Conservation (phyloP, 2,797 vertebrate species). For the Coreius guichenoti region DNA sequence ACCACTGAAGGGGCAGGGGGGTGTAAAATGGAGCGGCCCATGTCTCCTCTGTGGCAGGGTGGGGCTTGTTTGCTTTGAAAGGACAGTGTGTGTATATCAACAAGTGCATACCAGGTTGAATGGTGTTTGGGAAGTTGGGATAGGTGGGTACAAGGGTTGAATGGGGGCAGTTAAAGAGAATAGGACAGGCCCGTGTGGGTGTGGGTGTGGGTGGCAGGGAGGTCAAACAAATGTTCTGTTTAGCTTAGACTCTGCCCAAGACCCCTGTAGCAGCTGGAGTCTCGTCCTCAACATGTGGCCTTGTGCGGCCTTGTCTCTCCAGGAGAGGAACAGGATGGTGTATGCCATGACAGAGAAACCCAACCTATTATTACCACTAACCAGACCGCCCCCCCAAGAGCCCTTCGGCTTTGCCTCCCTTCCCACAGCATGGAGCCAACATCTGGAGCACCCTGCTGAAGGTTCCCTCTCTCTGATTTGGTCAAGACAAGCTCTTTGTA, state of each 20-base stretch:
- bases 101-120: conserved; percentile 50
- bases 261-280: not conserved
- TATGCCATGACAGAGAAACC: conserved; percentile 14
- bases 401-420: too few species aligned
- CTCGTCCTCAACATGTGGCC: conserved; percentile 16
- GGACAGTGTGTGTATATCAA: conserved; percentile 62
- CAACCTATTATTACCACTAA: conserved; percentile 41
- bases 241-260: not conserved
- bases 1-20: conserved; percentile 50
- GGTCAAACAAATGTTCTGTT: conserved; percentile 38
- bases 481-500: conserved; percentile 6
- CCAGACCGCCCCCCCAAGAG: too few species aligned
- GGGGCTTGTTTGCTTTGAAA: conserved; percentile 76
- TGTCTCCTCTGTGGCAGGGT: conserved; percentile 68
- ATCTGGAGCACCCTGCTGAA: conserved; percentile 26
- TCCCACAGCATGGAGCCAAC: conserved; percentile 25
- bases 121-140: conserved; percentile 7
- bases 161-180: conserved; percentile 32
- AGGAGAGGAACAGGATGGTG: not conserved
- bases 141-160: conserved; percentile 18
- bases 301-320: not conserved
- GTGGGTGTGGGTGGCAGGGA: not conserved
- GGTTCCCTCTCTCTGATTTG: not conserved
- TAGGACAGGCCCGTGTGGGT: not conserved
- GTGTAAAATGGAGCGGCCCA: conserved; percentile 53